phyloP scores from a whole-genome alignment of 2,797 vertebrate genomes.

The Alca torda region DNA sequence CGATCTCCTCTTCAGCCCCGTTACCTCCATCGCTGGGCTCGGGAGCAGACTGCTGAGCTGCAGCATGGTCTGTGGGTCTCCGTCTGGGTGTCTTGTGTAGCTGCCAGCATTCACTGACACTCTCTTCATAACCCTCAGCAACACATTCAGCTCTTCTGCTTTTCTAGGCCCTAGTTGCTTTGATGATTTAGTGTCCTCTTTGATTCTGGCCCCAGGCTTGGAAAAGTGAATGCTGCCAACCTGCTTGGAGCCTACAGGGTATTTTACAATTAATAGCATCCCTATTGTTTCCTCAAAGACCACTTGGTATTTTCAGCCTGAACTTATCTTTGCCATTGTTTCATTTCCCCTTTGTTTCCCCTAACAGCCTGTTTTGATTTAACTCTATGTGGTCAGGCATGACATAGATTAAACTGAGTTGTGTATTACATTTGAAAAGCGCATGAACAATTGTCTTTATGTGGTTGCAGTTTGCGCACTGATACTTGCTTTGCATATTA shows the following conservation, averaged over 20 bases:
- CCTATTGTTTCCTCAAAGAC: conserved; percentile 41
- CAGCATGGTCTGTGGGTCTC: fast-evolving
- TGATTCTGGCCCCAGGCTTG: conserved; percentile 7
- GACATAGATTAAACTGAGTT: neutral
- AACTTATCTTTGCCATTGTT: conserved; percentile 52
- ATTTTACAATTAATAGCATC: conserved; percentile 42
- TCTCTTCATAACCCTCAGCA: neutral
- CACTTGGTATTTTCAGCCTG: conserved; percentile 41
- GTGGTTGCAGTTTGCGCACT: neutral
- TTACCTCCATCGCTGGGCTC: fast-evolving
- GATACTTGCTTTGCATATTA: neutral
- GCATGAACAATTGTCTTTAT: neutral
- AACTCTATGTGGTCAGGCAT: conserved; percentile 25
- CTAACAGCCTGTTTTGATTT: conserved; percentile 37
- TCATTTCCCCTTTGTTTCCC: conserved; percentile 45
- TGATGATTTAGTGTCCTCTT: neutral
- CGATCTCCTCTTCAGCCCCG: neutral
- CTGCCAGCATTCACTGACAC: neutral
- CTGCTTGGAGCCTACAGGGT: conserved; percentile 17
- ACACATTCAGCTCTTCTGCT: neutral
- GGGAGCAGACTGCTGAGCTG: neutral
- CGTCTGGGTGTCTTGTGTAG: neutral
- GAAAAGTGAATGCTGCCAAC: conserved; percentile 43
- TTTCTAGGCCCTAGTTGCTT: neutral
- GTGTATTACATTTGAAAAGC: neutral